Conservation (phyloP, 2,888 invertebrate genomes). For the Drosophila acutilabella region DNA sequence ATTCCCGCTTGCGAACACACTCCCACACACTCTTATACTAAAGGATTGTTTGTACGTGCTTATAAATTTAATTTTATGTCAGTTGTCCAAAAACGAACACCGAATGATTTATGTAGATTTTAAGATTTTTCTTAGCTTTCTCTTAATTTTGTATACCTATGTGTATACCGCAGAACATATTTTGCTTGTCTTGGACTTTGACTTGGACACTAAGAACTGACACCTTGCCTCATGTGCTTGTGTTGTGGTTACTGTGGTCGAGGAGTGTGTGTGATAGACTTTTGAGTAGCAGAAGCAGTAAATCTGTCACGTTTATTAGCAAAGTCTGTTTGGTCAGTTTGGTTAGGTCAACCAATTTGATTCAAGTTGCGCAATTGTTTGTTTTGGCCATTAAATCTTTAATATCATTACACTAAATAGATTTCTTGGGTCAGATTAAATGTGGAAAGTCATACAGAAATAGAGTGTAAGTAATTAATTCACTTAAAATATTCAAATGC, state of each 20-base stretch:
- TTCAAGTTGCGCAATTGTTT: constrained; percentile 8
- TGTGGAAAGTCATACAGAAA: background rate
- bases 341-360: constrained; percentile 27
- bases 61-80: constrained; percentile 37
- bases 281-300: constrained; percentile 42
- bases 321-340: constrained; percentile 22
- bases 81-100: constrained; percentile 28
- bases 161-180: background rate
- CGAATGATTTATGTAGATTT: constrained; percentile 53
- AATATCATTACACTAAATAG: background rate
- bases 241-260: constrained; percentile 35
- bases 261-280: constrained; percentile 29
- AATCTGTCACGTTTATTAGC: constrained; percentile 64
- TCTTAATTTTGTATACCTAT: background rate
- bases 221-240: constrained; percentile 14
- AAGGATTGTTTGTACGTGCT: constrained; percentile 13
- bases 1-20: background rate
- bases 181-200: constrained; percentile 32
- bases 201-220: constrained; percentile 38
- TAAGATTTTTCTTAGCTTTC: constrained; percentile 36
- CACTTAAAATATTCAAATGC: background rate
- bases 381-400: background rate
- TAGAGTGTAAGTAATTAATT: background rate
- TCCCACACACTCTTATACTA: background rate
- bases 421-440: background rate